A percentile compares a stretch with the other conserved stretches of the same genome.
Conservation (phyloP, 2,888 invertebrate species). For the Leptinotarsa peninsularis region DNA sequence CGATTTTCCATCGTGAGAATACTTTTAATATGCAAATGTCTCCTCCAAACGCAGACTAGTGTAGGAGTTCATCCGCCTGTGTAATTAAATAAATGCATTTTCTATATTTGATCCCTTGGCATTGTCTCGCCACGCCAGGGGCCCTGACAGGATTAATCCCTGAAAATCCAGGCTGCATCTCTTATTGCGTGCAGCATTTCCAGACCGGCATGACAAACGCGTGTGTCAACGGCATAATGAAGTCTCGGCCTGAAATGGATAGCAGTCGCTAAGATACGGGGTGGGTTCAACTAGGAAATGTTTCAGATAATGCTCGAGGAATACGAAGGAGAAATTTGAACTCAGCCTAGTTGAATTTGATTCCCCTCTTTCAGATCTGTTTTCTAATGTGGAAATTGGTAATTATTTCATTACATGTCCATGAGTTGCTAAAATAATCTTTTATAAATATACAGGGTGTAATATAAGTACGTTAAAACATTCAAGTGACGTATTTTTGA, state of each 20-base stretch:
- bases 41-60: constrained; percentile 26
- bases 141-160: constrained; percentile 42
- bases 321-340: no score
- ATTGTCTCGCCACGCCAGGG: constrained; percentile 32
- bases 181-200: constrained; percentile 57
- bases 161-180: constrained; percentile 41
- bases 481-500: no score
- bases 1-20: constrained; percentile 40
- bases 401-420: no score
- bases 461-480: no score
- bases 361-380: no score
- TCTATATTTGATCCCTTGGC: constrained; percentile 42
- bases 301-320: background rate
- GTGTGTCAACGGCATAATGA: constrained; percentile 62
- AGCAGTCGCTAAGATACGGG: constrained; percentile 43
- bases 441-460: no score
- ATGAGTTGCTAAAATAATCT: no score
- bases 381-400: no score
- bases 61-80: constrained; percentile 41
- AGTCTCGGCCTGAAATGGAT: constrained; percentile 54
- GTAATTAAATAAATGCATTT: constrained; percentile 49
- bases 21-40: constrained; percentile 46
- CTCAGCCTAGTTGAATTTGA: background rate
- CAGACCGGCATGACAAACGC: constrained; percentile 54
- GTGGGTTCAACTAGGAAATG: background rate